A percentile compares a stretch with the other conserved stretches of the same genome.
Conservation (phyloP, 35 echinoderm and acorn worm genomes). For the Amphiura filiformis region DNA sequence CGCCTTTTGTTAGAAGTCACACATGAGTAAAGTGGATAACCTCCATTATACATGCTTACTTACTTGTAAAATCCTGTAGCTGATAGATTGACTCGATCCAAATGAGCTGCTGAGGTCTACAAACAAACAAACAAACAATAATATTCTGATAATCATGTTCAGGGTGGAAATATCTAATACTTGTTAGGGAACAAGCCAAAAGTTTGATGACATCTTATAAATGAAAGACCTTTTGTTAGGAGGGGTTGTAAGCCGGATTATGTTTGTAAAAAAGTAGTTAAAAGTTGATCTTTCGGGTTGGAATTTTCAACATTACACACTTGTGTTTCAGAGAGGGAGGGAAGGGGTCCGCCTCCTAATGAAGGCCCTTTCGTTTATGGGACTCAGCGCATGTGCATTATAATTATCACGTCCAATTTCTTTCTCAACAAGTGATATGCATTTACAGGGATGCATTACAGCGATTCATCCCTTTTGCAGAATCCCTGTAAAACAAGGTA, state of each 20-base stretch:
- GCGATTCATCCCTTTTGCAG: background rate
- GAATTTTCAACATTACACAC: too few species aligned
- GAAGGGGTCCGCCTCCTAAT: background rate
- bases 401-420: too few species aligned
- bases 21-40: too few species aligned
- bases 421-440: too few species aligned
- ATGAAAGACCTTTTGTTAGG: background rate
- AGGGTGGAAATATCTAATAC: background rate
- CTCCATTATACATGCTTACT: background rate
- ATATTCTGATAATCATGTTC: background rate
- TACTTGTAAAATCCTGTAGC: background rate
- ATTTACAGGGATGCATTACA: background rate
- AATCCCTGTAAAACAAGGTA: background rate
- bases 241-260: background rate
- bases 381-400: background rate
- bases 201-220: too few species aligned
- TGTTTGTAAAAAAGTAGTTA: too few species aligned
- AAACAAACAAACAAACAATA: background rate
- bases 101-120: background rate
- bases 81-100: background rate
- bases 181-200: background rate
- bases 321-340: too few species aligned
- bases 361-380: background rate
- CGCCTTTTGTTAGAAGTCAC: too few species aligned
- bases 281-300: too few species aligned